These are phyloP conservation scores for Pseudorectes ferrugineus DNA, from an alignment of 2,113 vertebrate genomes.

Conservation along the genomic window DNA sequence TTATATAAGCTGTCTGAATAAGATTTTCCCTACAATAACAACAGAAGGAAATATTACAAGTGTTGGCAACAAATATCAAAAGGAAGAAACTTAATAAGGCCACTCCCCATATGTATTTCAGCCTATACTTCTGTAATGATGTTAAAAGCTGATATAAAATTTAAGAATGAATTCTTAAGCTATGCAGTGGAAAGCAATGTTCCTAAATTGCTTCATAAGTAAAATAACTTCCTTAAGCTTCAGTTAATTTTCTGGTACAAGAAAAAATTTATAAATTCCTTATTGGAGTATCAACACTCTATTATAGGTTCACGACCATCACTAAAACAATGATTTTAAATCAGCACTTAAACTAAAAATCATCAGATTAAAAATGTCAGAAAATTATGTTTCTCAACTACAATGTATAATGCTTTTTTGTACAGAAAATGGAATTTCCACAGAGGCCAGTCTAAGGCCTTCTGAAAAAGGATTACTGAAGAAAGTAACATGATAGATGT, in stretches of 20 bases:
- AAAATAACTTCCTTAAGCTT: background rate
- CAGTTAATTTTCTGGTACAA: background rate
- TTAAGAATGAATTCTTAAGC: background rate
- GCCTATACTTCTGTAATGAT: background rate
- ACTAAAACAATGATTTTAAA: background rate
- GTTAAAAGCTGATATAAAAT: background rate
- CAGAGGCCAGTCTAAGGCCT: background rate
- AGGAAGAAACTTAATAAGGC: background rate
- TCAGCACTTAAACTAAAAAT: background rate
- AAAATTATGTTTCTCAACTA: background rate
- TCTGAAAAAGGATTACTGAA: background rate
- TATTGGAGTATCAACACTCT: background rate
- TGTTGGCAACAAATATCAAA: background rate
- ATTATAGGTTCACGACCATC: background rate
- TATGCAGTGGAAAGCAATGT: background rate
- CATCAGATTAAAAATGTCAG: background rate
- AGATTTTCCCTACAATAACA: background rate
- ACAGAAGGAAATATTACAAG: background rate
- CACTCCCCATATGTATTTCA: background rate
- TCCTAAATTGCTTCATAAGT: background rate
- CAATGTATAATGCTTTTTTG: accelerated
- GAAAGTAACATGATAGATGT: background rate
- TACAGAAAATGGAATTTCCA: background rate
- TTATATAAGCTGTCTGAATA: background rate
- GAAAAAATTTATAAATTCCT: background rate